These are phyloP conservation scores for Aldabrachelys gigantea DNA, from an alignment of 2,113 vertebrate genomes.

Conservation along the genomic window DNA sequence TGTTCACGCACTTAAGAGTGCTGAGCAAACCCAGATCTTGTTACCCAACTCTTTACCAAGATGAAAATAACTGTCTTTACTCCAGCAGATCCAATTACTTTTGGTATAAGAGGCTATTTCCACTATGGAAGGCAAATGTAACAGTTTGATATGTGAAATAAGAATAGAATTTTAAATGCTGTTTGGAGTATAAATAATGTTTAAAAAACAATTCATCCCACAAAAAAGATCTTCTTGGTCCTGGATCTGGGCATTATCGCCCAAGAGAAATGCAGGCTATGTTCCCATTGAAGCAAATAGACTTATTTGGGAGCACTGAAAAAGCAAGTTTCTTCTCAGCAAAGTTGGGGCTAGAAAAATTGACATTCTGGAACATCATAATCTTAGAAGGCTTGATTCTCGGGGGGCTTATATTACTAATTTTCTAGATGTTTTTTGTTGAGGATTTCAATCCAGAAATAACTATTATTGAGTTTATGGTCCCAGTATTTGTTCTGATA, in stretches of 20 bases:
- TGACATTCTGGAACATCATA: neutral
- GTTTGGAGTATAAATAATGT: neutral
- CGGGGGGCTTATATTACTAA: neutral
- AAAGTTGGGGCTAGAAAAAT: neutral
- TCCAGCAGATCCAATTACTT: neutral
- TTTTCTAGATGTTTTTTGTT: neutral
- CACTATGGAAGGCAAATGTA: neutral
- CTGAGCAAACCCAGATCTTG: neutral
- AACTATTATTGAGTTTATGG: neutral
- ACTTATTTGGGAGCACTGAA: neutral
- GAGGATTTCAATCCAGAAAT: neutral
- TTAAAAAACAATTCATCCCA: neutral
- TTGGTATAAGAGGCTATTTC: fast-evolving
- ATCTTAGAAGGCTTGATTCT: neutral
- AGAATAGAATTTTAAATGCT: neutral
- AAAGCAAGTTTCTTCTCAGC: neutral
- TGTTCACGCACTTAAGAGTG: neutral
- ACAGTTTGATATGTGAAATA: neutral
- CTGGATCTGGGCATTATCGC: neutral
- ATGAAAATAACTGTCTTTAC: neutral
- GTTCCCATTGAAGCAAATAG: neutral
- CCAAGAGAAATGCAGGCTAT: neutral
- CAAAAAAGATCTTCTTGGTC: neutral
- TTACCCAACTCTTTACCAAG: neutral
- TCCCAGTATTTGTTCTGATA: neutral